A percentile compares a stretch with the other conserved stretches of the same genome.
Evolutionary conservation across 2,888 invertebrate species (phyloP).

Genomic region (Macrophya annulata): DNA sequence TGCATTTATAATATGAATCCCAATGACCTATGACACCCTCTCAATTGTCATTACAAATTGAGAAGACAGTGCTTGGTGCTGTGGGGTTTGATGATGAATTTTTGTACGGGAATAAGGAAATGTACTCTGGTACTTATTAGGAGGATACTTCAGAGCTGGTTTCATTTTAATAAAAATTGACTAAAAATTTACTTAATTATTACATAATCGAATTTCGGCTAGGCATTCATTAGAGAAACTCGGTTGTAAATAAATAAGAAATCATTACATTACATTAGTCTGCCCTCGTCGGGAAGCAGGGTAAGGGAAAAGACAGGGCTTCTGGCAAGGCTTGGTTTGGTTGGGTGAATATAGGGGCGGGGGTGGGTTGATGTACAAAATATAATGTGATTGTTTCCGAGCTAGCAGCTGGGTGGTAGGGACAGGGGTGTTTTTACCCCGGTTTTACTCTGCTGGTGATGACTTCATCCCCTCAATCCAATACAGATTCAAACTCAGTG

Average conservation of each 20-base stretch:
- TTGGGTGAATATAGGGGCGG: slow-evolving; percentile 59
- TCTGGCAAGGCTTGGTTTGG: slow-evolving; percentile 52
- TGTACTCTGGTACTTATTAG: not conserved
- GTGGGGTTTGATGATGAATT: not conserved
- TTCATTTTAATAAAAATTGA: not conserved
- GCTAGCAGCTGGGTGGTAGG: slow-evolving; percentile 70
- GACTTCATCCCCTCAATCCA: slow-evolving; percentile 73
- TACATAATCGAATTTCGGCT: slow-evolving; percentile 52
- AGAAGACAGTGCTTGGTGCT: slow-evolving; percentile 36
- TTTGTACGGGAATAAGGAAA: not conserved
- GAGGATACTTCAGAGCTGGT: not conserved
- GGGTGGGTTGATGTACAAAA: slow-evolving; percentile 68
- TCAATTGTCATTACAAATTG: slow-evolving; percentile 62
- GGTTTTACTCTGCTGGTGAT: slow-evolving; percentile 65
- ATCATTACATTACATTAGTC: slow-evolving; percentile 72
- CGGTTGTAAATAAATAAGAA: slow-evolving; percentile 70
- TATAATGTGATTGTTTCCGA: slow-evolving; percentile 79
- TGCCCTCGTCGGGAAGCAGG: slow-evolving; percentile 40
- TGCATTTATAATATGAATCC: slow-evolving; percentile 77
- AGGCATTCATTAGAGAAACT: slow-evolving; percentile 65
- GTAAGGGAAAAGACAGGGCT: slow-evolving; percentile 56
- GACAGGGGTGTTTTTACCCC: slow-evolving; percentile 48
- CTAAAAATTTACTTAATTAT: slow-evolving; percentile 60
- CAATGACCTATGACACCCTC: slow-evolving; percentile 75
- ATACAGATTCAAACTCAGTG: slow-evolving; percentile 56